A percentile compares a stretch with the other conserved stretches of the same genome.
Conservation (phyloP, 2,888 invertebrate species). For the Cryptocheilus praepositus region DNA sequence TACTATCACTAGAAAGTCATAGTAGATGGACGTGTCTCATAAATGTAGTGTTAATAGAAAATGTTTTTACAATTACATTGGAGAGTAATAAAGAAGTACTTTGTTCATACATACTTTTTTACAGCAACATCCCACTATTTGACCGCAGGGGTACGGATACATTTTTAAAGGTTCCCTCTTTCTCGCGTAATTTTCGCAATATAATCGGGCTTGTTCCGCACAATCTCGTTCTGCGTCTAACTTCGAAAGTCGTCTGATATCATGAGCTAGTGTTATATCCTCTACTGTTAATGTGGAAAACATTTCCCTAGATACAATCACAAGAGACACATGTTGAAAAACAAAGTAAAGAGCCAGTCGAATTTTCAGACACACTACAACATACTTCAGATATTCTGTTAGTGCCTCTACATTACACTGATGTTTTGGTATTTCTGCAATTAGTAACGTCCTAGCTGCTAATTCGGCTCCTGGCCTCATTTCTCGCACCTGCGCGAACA, state of each 20-base stretch:
- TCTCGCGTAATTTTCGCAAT: conserved; percentile 87
- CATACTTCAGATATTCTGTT: conserved; percentile 77
- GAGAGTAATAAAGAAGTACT: background rate
- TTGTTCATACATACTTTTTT: conserved; percentile 76
- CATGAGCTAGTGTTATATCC: conserved; percentile 92
- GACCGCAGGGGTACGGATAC: conserved; percentile 82
- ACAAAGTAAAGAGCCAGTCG: background rate
- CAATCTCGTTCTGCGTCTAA: conserved; percentile 86
- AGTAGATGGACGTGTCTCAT: too few relatives aligned
- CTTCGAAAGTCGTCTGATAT: conserved; percentile 86
- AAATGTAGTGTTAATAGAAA: too few relatives aligned
- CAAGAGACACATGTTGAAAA: background rate
- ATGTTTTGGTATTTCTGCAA: conserved; percentile 89
- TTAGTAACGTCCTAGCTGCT: conserved; percentile 89
- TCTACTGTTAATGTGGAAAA: conserved; percentile 91
- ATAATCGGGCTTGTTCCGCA: conserved; percentile 85
- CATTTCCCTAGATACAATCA: conserved; percentile 80
- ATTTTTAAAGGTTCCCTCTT: conserved; percentile 84
- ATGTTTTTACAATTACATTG: too few relatives aligned
- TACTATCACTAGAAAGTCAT: too few relatives aligned
- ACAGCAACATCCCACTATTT: conserved; percentile 82
- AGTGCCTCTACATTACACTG: conserved; percentile 82
- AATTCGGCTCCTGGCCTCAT: conserved; percentile 82
- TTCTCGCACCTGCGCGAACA: conserved; percentile 62
- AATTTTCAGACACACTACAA: background rate